Conservation (phyloP, 2,113 vertebrate species). For the Blennius ocellaris region DNA sequence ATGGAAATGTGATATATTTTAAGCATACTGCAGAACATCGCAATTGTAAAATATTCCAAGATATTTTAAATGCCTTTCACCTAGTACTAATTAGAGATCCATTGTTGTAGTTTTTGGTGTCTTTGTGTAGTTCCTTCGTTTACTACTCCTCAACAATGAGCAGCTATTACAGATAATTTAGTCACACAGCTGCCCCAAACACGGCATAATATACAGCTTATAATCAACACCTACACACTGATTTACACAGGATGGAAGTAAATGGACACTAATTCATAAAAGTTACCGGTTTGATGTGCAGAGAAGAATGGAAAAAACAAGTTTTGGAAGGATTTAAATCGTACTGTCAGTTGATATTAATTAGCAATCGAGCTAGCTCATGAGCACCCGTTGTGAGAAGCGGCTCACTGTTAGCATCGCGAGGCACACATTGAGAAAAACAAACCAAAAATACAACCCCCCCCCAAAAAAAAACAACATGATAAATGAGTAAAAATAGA, state of each 20-base stretch:
- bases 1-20: too few species aligned
- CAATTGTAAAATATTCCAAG: too few species aligned
- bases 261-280: background rate
- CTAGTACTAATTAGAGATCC: too few species aligned
- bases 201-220: slow-evolving; percentile 15
- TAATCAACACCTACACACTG: background rate
- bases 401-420: slow-evolving; percentile 38
- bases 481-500: too few species aligned
- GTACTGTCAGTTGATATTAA: slow-evolving; percentile 34
- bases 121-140: too few species aligned
- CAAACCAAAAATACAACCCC: background rate
- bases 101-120: too few species aligned
- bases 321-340: background rate
- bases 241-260: background rate
- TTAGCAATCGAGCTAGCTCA: slow-evolving; percentile 59
- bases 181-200: background rate
- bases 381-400: slow-evolving; percentile 4
- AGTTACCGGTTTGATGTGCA: background rate
- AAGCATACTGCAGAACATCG: too few species aligned
- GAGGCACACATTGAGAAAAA: slow-evolving; percentile 15
- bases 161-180: too few species aligned
- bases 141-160: too few species aligned
- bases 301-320: background rate
- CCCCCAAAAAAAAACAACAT: too few species aligned
- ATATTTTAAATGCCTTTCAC: too few species aligned